These are phyloP conservation scores for Carcinoscorpius rotundicauda DNA, from an alignment of 1,140 invertebrate species.

Conservation along the genomic window DNA sequence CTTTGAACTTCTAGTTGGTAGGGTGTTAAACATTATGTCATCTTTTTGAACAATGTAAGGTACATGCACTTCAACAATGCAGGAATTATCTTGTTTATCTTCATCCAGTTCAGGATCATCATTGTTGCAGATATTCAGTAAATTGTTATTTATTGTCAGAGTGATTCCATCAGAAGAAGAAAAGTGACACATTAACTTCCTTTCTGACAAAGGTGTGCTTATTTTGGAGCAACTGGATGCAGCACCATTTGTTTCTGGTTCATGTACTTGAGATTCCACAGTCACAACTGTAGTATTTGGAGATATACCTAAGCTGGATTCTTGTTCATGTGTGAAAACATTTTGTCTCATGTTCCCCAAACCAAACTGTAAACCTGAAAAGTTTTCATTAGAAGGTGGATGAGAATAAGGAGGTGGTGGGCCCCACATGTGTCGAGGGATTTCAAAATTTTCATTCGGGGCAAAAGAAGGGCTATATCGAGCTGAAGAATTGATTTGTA, in stretches of 20 bases:
- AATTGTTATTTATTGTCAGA: conserved; percentile 17
- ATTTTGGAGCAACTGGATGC: conserved; percentile 16
- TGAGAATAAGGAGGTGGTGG: conserved; percentile 60
- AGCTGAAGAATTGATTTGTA: conserved; percentile 18
- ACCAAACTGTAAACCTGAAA: conserved; percentile 25
- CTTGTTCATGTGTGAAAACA: conserved; percentile 26
- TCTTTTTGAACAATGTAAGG: conserved; percentile 17
- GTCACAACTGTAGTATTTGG: neutral
- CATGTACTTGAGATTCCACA: too few relatives aligned
- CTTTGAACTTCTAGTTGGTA: conserved; percentile 13
- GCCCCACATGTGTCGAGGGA: conserved; percentile 47
- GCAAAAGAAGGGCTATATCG: conserved; percentile 8
- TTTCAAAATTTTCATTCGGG: conserved; percentile 18
- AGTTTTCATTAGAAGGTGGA: conserved; percentile 33
- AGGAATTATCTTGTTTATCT: conserved; percentile 16
- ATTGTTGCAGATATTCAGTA: conserved; percentile 5
- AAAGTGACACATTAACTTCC: conserved; percentile 19
- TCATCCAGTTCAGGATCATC: neutral
- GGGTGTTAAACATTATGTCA: conserved; percentile 11
- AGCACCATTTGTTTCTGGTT: conserved; percentile 5
- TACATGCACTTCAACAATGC: conserved; percentile 23
- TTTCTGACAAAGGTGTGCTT: conserved; percentile 19
- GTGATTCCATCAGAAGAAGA: conserved; percentile 21
- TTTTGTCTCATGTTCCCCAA: conserved; percentile 25
- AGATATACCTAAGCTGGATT: neutral